These are phyloP conservation scores for Paradisaea rubra DNA, from an alignment of 2,113 vertebrate species.

Conservation along the genomic window DNA sequence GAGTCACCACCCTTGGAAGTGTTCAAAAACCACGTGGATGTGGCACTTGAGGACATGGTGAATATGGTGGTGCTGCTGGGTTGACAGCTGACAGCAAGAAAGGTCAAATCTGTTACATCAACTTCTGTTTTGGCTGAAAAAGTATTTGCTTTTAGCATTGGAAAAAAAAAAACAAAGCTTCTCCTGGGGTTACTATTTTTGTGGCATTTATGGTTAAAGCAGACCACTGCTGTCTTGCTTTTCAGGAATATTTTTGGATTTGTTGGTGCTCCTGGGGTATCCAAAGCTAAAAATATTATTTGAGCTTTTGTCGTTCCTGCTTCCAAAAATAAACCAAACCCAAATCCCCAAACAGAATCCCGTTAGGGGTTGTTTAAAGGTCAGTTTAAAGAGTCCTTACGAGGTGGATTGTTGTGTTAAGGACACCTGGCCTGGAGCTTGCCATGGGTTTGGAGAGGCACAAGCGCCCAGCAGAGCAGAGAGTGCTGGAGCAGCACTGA, in stretches of 20 bases:
- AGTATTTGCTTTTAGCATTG: neutral
- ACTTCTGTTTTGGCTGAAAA: neutral
- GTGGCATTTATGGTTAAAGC: neutral
- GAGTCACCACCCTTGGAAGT: neutral
- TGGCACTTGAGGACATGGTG: neutral
- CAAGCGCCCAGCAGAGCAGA: neutral
- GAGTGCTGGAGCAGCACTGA: neutral
- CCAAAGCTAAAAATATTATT: neutral
- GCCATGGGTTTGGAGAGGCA: neutral
- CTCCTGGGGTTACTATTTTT: neutral
- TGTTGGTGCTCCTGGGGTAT: neutral
- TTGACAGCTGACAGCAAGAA: neutral
- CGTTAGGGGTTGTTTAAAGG: neutral
- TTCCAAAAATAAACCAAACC: neutral
- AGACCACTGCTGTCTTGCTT: neutral
- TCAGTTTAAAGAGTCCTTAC: neutral
- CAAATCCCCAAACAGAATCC: neutral
- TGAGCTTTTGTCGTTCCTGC: neutral
- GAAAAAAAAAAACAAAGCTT: neutral
- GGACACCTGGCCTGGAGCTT: neutral
- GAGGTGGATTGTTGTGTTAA: neutral
- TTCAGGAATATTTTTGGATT: conserved; percentile 38
- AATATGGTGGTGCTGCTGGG: neutral
- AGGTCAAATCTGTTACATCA: conserved; percentile 8
- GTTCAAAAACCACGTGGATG: neutral